Conservation (phyloP, 1,140 invertebrate genomes). For the Diabrotica undecimpunctata region DNA sequence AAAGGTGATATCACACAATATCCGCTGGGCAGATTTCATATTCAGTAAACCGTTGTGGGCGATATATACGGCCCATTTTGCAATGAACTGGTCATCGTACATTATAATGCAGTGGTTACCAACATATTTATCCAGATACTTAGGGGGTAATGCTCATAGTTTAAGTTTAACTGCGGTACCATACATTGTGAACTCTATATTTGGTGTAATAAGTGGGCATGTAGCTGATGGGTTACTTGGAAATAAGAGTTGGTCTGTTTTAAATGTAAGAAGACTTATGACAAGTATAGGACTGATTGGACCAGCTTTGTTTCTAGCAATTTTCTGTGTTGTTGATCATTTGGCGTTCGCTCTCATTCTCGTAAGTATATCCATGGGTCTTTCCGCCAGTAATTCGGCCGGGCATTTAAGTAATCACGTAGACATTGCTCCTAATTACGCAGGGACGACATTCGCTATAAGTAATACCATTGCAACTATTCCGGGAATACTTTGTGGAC, state of each 20-base stretch:
- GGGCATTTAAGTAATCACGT: conserved; percentile 79
- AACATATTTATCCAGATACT: conserved; percentile 65
- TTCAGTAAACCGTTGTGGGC: conserved; percentile 73
- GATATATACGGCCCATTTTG: conserved; percentile 76
- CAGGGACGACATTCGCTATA: conserved; percentile 76
- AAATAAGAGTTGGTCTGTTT: conserved; percentile 64
- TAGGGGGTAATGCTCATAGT: conserved; percentile 67
- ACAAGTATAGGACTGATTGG: conserved; percentile 73
- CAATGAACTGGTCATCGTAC: conserved; percentile 83
- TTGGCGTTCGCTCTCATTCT: conserved; percentile 68
- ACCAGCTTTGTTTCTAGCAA: conserved; percentile 68
- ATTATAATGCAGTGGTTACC: conserved; percentile 84
- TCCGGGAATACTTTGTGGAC: conserved; percentile 75
- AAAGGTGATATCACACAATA: conserved; percentile 55
- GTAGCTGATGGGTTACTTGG: conserved; percentile 64
- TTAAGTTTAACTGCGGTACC: conserved; percentile 76
- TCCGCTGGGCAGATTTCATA: conserved; percentile 67
- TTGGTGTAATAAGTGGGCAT: conserved; percentile 71
- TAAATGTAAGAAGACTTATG: conserved; percentile 73
- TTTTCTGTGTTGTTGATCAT: conserved; percentile 72
- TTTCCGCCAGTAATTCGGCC: conserved; percentile 75
- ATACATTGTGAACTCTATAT: conserved; percentile 72
- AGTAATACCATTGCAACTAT: conserved; percentile 78
- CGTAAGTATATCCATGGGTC: conserved; percentile 73
- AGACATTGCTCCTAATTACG: conserved; percentile 76